These are phyloP conservation scores for Orientallactaga bullata DNA, from an alignment of 2,113 vertebrate species.

Conservation along the genomic window DNA sequence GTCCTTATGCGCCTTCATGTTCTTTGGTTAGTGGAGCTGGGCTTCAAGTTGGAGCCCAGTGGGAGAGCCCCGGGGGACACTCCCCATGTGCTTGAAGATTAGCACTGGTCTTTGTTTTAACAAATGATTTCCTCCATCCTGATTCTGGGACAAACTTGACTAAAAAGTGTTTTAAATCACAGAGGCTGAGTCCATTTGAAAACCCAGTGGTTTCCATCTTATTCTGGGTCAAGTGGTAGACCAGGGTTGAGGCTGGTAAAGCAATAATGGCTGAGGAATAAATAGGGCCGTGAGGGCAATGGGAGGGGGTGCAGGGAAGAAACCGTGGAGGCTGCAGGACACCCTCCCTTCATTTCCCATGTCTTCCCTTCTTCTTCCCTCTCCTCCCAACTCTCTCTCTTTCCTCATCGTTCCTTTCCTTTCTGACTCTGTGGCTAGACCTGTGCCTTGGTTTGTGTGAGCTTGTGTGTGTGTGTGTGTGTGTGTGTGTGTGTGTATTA, in stretches of 20 bases:
- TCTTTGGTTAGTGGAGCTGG: not conserved
- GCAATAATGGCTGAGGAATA: not conserved
- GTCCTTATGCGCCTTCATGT: not conserved
- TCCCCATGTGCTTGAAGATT: not conserved
- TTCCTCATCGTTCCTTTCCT: not conserved
- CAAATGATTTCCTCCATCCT: not conserved
- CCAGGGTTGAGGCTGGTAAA: not conserved
- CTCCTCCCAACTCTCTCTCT: accelerated
- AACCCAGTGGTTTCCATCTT: not conserved
- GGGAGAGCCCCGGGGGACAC: not conserved
- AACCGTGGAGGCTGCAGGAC: too few species aligned
- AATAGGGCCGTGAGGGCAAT: too few species aligned
- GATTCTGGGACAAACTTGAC: constrained; percentile 1
- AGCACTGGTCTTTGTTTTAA: not conserved
- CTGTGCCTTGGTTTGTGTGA: not conserved
- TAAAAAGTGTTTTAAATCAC: not conserved
- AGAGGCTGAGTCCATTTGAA: not conserved
- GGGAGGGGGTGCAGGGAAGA: not conserved
- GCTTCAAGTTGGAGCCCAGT: not conserved
- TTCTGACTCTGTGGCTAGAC: not conserved
- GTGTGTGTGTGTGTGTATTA: not conserved
- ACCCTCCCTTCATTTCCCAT: too few species aligned
- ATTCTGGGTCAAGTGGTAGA: not conserved
- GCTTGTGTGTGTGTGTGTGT: not conserved
- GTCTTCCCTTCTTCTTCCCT: accelerated